These are phyloP conservation scores for Phylloscopus collybita DNA, from an alignment of 2,797 vertebrate genomes.

Conservation along the genomic window DNA sequence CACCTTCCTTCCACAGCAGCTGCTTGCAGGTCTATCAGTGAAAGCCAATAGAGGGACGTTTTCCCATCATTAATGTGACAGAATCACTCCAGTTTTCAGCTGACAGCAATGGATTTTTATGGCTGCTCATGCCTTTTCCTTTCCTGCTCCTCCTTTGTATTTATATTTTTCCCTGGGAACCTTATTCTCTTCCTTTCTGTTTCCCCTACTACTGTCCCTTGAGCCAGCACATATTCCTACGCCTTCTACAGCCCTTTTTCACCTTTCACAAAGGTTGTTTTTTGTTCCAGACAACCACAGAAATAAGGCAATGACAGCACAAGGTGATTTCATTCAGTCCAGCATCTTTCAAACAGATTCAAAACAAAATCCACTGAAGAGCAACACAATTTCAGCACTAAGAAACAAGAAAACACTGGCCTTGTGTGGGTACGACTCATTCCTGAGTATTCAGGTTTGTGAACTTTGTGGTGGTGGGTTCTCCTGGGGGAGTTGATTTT, in stretches of 20 bases:
- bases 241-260: background rate
- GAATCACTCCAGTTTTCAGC: slow-evolving; percentile 50
- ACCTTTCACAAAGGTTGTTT: background rate
- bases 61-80: slow-evolving; percentile 61
- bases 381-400: background rate
- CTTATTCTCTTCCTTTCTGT: slow-evolving; percentile 14
- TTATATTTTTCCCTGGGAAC: slow-evolving; percentile 32
- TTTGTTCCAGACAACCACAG: background rate
- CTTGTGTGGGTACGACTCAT: background rate
- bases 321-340: background rate
- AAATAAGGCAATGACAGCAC: slow-evolving; percentile 3
- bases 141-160: slow-evolving; percentile 50
- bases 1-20: slow-evolving; percentile 75
- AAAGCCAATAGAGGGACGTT: slow-evolving; percentile 65
- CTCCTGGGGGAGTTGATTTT: background rate
- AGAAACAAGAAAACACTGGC: background rate
- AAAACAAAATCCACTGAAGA: background rate
- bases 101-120: slow-evolving; percentile 70
- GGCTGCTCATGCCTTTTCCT: slow-evolving; percentile 28
- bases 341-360: background rate
- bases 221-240: background rate
- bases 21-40: slow-evolving; percentile 68
- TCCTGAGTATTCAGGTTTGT: background rate
- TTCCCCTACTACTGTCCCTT: slow-evolving; percentile 13
- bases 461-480: background rate